Base-by-base conservation (phyloP, 2,888 invertebrate species). In the Pasiphila rectangulata region DNA sequence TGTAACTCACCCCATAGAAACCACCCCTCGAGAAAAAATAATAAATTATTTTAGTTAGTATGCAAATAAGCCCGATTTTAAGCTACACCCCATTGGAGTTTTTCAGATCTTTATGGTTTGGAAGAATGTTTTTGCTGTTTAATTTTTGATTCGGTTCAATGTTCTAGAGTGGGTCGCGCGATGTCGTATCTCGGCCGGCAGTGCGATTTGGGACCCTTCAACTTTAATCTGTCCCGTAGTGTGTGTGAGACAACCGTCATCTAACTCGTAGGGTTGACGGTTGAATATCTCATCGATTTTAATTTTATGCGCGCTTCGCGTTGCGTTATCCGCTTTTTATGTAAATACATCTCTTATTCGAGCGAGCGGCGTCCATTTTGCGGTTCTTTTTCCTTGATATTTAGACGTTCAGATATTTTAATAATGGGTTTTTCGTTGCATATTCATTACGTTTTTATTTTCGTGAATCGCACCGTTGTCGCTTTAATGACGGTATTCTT, bases 11-110 rank as follows among this genome's bases (percentile, higher is more conserved):
- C 87, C 86, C 75, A 83, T 72, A 68, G n/a, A 64, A 61, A 63
- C 70, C 78, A 72, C 77, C 86, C 87, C 86, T 86, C 79, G 78
- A 77, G 77, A 81, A 87, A 88, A 86, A 86, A 87, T 87, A 87
- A 88, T 87, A 88, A 87, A 87, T 87, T 87, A 88, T 87, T 88
- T 88, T 88, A 88, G 87, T 88, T 87, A 88, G 86, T 87, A 88
- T 88, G 88, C 88, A 88, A 88, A 88, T 88, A 84, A 83, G 85
- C 68, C 83, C 82, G 83, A 87, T 86, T 85, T 83, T 83, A 82
- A 82, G 78, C 75, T 75, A 83, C 85, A 85, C 86, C 87, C 87
- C 83, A 84, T 82, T 75, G 80, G 80, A 68, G 82, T 75, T 75
- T 69, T 66, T 71, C 71, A 75, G 72, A 67, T 77, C 70, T 82